Conservation (phyloP, 2,797 vertebrate genomes). For the Pseudochirops cupreus region DNA sequence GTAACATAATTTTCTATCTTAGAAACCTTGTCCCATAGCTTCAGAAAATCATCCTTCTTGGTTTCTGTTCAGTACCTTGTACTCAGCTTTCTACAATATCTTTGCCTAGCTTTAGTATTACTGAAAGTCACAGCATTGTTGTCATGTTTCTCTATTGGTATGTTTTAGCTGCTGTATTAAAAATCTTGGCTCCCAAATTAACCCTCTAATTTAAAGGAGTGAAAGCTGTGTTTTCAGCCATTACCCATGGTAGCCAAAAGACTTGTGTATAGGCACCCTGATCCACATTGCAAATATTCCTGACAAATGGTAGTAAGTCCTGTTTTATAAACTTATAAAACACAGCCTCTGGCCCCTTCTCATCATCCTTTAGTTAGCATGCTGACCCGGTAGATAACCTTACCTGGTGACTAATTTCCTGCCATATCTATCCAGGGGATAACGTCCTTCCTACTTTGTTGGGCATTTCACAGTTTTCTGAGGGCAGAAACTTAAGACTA, state of each 20-base stretch:
- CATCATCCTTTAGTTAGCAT: neutral
- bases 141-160: neutral
- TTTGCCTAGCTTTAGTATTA: neutral
- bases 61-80: too few species aligned
- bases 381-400: neutral
- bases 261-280: neutral
- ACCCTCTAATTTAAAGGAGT: neutral
- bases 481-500: neutral
- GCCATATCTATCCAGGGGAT: neutral
- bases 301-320: neutral
- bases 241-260: neutral
- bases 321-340: neutral
- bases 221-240: neutral
- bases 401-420: neutral
- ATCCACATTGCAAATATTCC: neutral
- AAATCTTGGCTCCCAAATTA: neutral
- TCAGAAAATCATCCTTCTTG: neutral
- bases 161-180: neutral
- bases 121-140: neutral
- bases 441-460: neutral
- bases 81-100: neutral
- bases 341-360: neutral
- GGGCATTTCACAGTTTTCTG: neutral
- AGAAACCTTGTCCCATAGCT: neutral
- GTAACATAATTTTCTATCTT: conserved; percentile 8